Evolutionary conservation across 2,888 invertebrate species (phyloP), one percentile per base, ranked within the genome.

Genomic region (Dinocampus coccinellae): DNA sequence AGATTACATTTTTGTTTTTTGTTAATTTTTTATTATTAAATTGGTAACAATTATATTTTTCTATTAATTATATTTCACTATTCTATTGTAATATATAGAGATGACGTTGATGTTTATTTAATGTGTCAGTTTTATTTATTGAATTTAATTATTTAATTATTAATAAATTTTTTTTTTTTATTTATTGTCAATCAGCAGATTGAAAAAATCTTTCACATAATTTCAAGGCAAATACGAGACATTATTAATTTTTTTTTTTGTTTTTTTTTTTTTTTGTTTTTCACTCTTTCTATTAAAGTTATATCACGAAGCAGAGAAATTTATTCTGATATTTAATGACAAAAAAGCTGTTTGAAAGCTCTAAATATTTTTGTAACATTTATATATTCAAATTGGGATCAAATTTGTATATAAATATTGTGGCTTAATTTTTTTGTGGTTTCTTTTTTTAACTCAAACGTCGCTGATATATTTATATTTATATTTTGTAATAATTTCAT

Each of bases 1-100:
- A n/a, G n/a, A n/a, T 85, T 85, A 85, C 85, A 82, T 84, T 82
- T 79, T 80, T 77, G 75, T 67, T 75, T 58, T 73, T 75, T 70
- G 36, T 69, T 53, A 10, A 42, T 69, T 65, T 42, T 63, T 64
- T 57, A 34, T 61, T 47, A 42, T 62, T n/a, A n/a, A n/a, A n/a
- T n/a, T n/a, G n/a, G 42, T 20, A 47, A 57, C 7, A 36, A 55
- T 52, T 33, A 60, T 71, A 42, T 26, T 64, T 62, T 72, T 57
- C 39, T 22, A 3, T 61, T 69, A 39, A 62, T 66, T 42, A 16
- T 63, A 58, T 60, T 61, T 13, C 24, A 70, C 64, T 13, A 65
- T 63, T 70, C 16, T 47, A 47, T 47, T 47, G 9, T 7, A 47
- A 7, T 20, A 47, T 47, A 47, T 47, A 20, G 47, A 47, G 16